A percentile compares a stretch with the other conserved stretches of the same genome.
Evolutionary conservation across 2,113 vertebrate genomes (phyloP).

Genomic region (Leptobrachium leishanense): DNA sequence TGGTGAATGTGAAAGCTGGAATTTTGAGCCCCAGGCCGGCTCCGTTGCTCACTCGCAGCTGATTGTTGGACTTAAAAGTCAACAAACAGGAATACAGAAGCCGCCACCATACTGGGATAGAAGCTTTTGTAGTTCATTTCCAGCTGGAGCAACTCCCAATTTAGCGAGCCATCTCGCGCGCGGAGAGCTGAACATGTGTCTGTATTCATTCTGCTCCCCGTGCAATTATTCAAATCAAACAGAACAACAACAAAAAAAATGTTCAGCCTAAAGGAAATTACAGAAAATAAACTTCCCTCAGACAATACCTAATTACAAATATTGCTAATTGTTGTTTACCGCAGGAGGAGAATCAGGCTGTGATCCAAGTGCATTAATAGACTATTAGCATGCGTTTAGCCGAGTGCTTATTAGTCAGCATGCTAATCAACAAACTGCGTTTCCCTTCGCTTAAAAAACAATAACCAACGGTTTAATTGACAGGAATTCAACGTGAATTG

Average conservation of each 20-base stretch:
- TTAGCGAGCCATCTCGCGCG: too few relatives aligned
- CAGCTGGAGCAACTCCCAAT: too few relatives aligned
- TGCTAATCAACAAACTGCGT: constrained; percentile 12
- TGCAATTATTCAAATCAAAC: constrained; percentile 34
- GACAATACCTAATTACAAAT: constrained; percentile 48
- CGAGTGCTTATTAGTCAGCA: constrained; percentile 35
- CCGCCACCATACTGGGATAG: too few relatives aligned
- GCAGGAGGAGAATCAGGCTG: constrained; percentile 26
- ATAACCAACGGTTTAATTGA: neutral
- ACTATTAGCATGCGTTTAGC: constrained; percentile 37
- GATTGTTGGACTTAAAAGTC: too few relatives aligned
- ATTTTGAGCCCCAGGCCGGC: too few relatives aligned
- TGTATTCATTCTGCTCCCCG: constrained; percentile 18
- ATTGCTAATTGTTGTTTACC: constrained; percentile 48
- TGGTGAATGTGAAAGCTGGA: too few relatives aligned
- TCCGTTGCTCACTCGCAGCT: too few relatives aligned
- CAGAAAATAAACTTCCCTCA: constrained; percentile 45
- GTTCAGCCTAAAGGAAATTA: constrained; percentile 41
- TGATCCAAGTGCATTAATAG: constrained; percentile 43
- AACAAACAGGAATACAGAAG: too few relatives aligned
- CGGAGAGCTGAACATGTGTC: too few relatives aligned
- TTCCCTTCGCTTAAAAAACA: neutral
- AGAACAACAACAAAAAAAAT: constrained; percentile 21
- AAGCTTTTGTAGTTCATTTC: too few relatives aligned
- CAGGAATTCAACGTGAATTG: neutral